Evolutionary conservation across 2,113 vertebrate genomes (phyloP).

Genomic region (Periophthalmodon schlosseri): DNA sequence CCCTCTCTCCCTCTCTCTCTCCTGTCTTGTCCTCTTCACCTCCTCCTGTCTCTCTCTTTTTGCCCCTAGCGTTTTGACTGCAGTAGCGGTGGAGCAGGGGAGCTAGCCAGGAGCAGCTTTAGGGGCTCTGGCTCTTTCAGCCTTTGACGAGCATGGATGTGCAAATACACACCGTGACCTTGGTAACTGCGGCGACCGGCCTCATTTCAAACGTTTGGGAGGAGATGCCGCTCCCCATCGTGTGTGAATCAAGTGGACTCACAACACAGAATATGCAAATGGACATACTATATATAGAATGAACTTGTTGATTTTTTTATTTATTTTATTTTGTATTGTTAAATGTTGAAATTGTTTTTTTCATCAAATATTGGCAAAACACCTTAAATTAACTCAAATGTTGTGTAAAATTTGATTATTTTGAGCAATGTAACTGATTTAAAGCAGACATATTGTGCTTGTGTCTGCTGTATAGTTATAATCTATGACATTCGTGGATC

Average conservation of each 20-base stretch:
- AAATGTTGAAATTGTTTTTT: no score
- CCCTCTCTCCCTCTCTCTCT: no score
- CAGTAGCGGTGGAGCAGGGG: conserved; percentile 56
- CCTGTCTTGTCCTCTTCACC: no score
- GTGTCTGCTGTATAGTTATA: no score
- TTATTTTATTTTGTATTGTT: no score
- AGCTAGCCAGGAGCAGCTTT: conserved; percentile 72
- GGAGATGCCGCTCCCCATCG: conserved; percentile 38
- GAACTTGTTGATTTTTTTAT: neutral
- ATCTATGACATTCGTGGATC: no score
- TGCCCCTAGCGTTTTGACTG: conserved; percentile 62
- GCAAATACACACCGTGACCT: conserved; percentile 69
- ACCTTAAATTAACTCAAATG: no score
- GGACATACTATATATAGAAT: neutral
- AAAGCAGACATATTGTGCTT: no score
- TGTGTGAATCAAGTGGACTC: conserved; percentile 8
- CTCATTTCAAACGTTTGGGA: conserved; percentile 51
- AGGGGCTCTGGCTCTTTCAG: conserved; percentile 70
- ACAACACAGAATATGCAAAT: neutral
- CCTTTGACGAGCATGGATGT: conserved; percentile 72
- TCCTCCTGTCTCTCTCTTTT: conserved; percentile 21
- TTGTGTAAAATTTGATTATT: no score
- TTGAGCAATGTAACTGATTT: no score
- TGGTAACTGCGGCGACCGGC: conserved; percentile 60
- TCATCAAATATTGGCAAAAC: no score